Percentiles rank a stretch among this genome's conserved stretches.
phyloP scores from a whole-genome alignment of 2,888 invertebrate species.

The Heteropelma amictum region DNA sequence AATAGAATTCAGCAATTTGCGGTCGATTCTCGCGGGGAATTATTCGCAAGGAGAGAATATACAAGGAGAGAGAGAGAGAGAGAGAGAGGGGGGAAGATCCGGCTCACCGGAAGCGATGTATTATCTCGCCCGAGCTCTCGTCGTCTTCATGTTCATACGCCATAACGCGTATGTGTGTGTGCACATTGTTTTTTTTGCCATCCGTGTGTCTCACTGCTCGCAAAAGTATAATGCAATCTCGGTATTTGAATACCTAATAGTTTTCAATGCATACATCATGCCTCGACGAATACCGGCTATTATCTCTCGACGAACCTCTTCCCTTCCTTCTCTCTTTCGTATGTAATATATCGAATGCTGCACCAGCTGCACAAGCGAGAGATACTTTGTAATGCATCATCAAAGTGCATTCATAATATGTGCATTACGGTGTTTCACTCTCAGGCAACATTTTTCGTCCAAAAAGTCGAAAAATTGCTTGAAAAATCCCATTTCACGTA shows the following conservation, averaged over 20 bases:
- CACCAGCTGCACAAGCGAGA: conserved; percentile 34
- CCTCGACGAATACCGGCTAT: conserved; percentile 67
- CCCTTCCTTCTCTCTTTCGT: conserved; percentile 7
- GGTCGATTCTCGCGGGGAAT: conserved; percentile 31
- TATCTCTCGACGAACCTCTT: conserved; percentile 64
- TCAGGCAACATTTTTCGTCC: too few relatives aligned
- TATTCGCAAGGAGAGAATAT: conserved; percentile 38
- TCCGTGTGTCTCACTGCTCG: conserved; percentile 15
- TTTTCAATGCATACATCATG: conserved; percentile 75
- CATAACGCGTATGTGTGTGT: conserved; percentile 3
- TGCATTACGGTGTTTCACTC: too few relatives aligned
- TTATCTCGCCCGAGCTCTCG: conserved; percentile 56
- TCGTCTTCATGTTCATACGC: conserved; percentile 46
- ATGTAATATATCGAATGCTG: conserved; percentile 21
- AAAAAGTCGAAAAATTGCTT: too few relatives aligned
- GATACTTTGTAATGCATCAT: conserved; percentile 42
- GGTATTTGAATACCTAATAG: conserved; percentile 75
- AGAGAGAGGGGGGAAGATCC: conserved; percentile 37
- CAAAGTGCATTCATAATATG: conserved; percentile 25
- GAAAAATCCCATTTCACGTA: too few relatives aligned
- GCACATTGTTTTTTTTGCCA: neutral
- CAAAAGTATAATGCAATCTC: conserved; percentile 71
- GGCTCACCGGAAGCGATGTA: conserved; percentile 61
- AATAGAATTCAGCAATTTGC: conserved; percentile 57
- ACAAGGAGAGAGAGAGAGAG: conserved; percentile 13